Conservation (phyloP, 2,113 vertebrate species). For the Halcyon malimbica region DNA sequence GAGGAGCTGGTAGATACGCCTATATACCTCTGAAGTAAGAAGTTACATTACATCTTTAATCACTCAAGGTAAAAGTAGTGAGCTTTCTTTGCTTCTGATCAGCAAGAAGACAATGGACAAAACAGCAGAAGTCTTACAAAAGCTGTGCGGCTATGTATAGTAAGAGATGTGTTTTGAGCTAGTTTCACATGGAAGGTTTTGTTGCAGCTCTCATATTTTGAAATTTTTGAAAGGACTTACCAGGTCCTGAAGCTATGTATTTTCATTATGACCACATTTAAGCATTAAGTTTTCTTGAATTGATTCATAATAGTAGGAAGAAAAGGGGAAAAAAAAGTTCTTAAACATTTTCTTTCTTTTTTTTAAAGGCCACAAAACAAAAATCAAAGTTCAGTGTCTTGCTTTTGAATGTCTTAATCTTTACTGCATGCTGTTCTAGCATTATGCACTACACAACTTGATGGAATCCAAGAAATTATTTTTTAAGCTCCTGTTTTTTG, state of each 20-base stretch:
- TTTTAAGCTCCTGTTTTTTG: background rate
- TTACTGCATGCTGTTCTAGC: background rate
- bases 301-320: background rate
- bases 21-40: background rate
- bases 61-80: accelerated
- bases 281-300: background rate
- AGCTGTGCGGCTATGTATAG: background rate
- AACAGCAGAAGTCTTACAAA: background rate
- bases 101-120: background rate
- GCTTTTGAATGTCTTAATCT: background rate
- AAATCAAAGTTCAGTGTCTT: background rate
- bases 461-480: background rate
- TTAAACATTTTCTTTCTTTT: background rate
- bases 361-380: background rate
- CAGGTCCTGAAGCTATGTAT: background rate
- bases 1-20: background rate
- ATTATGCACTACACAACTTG: background rate
- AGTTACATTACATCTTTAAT: background rate
- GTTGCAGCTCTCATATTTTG: background rate
- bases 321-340: background rate
- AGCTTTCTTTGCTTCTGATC: background rate
- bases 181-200: background rate
- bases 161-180: background rate
- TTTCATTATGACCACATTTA: background rate
- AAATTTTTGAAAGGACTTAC: background rate